Percentiles rank a stretch among this genome's conserved stretches.
phyloP scores from a whole-genome alignment of 1,140 invertebrate species.

The Scaptomyza hsui region DNA sequence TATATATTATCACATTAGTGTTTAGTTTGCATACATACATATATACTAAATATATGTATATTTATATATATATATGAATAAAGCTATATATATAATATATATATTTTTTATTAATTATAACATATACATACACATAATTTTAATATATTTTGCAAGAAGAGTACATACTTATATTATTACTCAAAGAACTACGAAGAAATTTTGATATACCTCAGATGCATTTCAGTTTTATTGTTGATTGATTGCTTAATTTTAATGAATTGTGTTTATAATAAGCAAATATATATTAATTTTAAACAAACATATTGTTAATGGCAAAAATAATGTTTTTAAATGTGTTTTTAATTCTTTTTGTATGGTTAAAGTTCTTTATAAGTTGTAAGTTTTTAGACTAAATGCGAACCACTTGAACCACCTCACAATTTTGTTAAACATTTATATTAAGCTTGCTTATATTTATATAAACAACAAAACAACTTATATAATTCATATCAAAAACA shows the following conservation, averaged over 20 bases:
- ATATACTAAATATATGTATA: slow-evolving; percentile 10
- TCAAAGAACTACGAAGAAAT: slow-evolving; percentile 83
- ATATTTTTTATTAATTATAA: slow-evolving; percentile 40
- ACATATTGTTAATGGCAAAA: slow-evolving; percentile 34
- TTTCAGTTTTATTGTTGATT: slow-evolving; percentile 83
- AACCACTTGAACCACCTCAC: slow-evolving; percentile 81
- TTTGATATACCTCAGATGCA: slow-evolving; percentile 84
- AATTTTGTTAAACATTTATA: slow-evolving; percentile 70
- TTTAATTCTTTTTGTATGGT: slow-evolving; percentile 40
- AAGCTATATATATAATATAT: slow-evolving; percentile 31
- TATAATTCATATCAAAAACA: slow-evolving; percentile 62
- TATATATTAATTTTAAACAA: slow-evolving; percentile 33
- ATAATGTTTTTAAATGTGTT: slow-evolving; percentile 34
- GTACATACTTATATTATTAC: slow-evolving; percentile 49
- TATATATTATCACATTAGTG: slow-evolving; percentile 70
- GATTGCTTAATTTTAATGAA: slow-evolving; percentile 73
- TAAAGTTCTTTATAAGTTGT: slow-evolving; percentile 53
- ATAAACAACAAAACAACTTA: slow-evolving; percentile 31
- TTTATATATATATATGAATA: slow-evolving; percentile 30
- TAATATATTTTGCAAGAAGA: slow-evolving; percentile 42
- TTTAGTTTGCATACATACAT: slow-evolving; percentile 47
- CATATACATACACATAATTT: slow-evolving; percentile 38
- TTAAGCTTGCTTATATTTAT: slow-evolving; percentile 63
- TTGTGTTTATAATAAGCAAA: slow-evolving; percentile 22
- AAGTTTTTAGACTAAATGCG: slow-evolving; percentile 59